phyloP scores from a whole-genome alignment of 1,140 invertebrate species.

The Fopius arisanus region DNA sequence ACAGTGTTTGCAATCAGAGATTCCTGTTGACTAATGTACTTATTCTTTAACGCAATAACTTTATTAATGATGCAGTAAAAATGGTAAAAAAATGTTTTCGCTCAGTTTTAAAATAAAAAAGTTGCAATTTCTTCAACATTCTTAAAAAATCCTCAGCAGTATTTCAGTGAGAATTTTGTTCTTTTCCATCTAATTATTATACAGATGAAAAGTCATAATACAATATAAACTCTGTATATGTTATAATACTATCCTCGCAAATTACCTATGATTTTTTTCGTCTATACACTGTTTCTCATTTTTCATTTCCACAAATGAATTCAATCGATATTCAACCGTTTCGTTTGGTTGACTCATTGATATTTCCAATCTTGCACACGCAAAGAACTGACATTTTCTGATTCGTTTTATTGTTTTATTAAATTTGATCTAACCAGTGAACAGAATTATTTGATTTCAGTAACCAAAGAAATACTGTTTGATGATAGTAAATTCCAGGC shows the following conservation, averaged over 20 bases:
- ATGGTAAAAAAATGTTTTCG: neutral
- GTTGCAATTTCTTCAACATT: slow-evolving; percentile 25
- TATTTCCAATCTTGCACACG: slow-evolving; percentile 55
- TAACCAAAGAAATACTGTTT: neutral
- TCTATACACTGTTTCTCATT: slow-evolving; percentile 24
- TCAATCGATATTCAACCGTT: slow-evolving; percentile 43
- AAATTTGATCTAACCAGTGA: neutral
- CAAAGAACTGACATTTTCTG: neutral
- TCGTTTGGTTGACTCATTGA: slow-evolving; percentile 46
- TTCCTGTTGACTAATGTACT: neutral
- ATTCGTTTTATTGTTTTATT: neutral
- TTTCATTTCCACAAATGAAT: slow-evolving; percentile 32
- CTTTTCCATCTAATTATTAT: slow-evolving; percentile 50
- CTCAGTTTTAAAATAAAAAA: neutral
- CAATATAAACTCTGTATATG: slow-evolving; percentile 61
- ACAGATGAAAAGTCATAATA: slow-evolving; percentile 59
- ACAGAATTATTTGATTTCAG: neutral
- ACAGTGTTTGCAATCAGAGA: neutral
- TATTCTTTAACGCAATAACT: neutral
- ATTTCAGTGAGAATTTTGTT: neutral
- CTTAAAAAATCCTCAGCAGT: neutral
- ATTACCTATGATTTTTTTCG: slow-evolving; percentile 5
- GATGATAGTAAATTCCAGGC: slow-evolving; percentile 3
- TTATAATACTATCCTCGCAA: slow-evolving; percentile 57
- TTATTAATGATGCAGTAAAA: neutral